Conservation (phyloP, 2,888 invertebrate genomes). For the Gibbula magus region DNA sequence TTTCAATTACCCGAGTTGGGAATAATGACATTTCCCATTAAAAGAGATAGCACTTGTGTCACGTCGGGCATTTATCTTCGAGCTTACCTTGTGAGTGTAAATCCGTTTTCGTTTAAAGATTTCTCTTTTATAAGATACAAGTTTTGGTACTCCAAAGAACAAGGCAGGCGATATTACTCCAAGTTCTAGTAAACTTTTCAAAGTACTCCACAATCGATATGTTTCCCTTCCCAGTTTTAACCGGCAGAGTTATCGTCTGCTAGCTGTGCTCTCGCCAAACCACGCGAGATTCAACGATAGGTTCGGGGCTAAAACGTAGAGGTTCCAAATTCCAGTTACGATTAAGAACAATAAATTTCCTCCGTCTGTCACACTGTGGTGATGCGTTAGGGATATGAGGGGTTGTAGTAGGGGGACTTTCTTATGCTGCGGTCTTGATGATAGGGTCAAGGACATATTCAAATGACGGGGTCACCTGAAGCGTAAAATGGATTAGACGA, state of each 20-base stretch:
- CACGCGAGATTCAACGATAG: slow-evolving; percentile 7
- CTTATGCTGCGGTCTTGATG: background rate
- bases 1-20: slow-evolving; percentile 8
- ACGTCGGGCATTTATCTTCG: background rate
- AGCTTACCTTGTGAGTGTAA: background rate
- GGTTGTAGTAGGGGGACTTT: background rate
- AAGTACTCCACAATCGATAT: slow-evolving; percentile 8
- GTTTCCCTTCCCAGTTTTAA: background rate
- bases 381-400: slow-evolving; percentile 6
- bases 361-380: slow-evolving; percentile 1
- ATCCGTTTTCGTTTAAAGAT: background rate
- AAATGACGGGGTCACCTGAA: background rate
- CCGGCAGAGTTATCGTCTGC: background rate
- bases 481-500: background rate
- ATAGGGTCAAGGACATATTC: slow-evolving; percentile 3
- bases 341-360: slow-evolving; percentile 8
- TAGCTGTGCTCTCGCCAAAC: background rate
- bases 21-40: slow-evolving; percentile 13
- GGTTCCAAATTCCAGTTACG: slow-evolving; percentile 13
- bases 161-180: background rate
- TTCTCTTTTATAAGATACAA: background rate
- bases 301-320: slow-evolving; percentile 6
- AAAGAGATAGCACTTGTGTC: background rate
- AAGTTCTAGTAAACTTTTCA: background rate
- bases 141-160: background rate